A percentile compares a stretch with the other conserved stretches of the same genome.
phyloP scores from a whole-genome alignment of 2,888 invertebrate genomes.

The Pyrrhia umbra region DNA sequence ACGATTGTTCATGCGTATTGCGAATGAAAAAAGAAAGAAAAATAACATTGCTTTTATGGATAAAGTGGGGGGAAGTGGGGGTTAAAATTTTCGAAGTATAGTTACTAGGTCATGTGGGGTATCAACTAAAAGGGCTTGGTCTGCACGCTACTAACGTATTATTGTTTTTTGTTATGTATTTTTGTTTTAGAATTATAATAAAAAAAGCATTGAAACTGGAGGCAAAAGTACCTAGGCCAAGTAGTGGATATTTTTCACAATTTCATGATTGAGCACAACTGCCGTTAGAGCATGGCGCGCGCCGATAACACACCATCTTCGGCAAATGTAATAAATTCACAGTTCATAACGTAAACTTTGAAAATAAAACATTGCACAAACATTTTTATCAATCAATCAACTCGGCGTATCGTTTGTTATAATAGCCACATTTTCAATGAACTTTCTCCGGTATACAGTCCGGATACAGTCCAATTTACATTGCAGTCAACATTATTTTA shows the following conservation, averaged over 20 bases:
- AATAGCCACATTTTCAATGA: background rate
- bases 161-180: too few relatives aligned
- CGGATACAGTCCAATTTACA: background rate
- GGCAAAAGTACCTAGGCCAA: background rate
- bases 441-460: background rate
- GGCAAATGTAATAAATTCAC: constrained; percentile 30
- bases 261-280: constrained; percentile 27
- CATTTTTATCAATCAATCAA: constrained; percentile 14
- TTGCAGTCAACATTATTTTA: background rate
- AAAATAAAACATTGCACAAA: constrained; percentile 25
- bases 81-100: too few relatives aligned
- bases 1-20: too few relatives aligned
- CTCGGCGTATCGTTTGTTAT: background rate
- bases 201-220: too few relatives aligned
- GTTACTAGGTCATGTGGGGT: too few relatives aligned
- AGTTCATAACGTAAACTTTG: constrained; percentile 1
- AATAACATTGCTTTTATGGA: too few relatives aligned
- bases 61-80: too few relatives aligned
- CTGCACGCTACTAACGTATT: too few relatives aligned
- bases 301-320: constrained; percentile 36
- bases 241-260: background rate
- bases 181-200: too few relatives aligned
- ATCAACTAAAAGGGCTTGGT: too few relatives aligned
- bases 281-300: constrained; percentile 22
- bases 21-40: too few relatives aligned